Evolutionary conservation across 2,888 invertebrate genomes (phyloP).

Genomic region (Aplocera efformata): DNA sequence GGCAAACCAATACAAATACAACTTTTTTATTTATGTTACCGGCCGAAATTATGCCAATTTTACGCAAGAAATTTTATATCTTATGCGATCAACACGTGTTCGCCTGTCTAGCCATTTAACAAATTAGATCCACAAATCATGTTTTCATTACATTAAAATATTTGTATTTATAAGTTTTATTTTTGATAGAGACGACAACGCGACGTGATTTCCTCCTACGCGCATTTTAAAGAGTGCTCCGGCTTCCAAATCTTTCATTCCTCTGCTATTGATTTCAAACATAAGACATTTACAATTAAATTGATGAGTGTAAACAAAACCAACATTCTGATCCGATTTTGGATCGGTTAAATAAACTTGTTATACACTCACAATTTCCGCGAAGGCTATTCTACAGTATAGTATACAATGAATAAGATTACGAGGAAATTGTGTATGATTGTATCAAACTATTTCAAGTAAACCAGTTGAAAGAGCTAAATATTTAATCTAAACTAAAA

Average conservation of each 20-base stretch:
- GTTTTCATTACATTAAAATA: conserved; percentile 14
- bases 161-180: conserved; percentile 25
- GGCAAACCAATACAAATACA: conserved; percentile 27
- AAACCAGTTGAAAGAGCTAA: too few species aligned
- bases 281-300: conserved; percentile 14
- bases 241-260: conserved; percentile 15
- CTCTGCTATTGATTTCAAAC: conserved; percentile 9
- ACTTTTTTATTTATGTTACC: conserved; percentile 26
- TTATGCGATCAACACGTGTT: conserved; percentile 19
- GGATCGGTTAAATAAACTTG: conserved; percentile 17
- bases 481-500: too few species aligned
- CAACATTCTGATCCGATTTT: conserved; percentile 17
- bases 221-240: conserved; percentile 32
- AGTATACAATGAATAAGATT: not conserved
- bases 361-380: conserved; percentile 1
- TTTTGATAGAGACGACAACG: conserved; percentile 31
- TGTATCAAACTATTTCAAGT: not conserved
- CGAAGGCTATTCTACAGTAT: not conserved
- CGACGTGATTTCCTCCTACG: conserved; percentile 32
- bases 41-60: conserved; percentile 23
- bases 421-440: not conserved
- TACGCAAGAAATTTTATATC: conserved; percentile 8
- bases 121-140: conserved; percentile 18
- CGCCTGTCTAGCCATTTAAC: conserved; percentile 3
- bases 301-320: conserved; percentile 19